Conservation (phyloP, 2,113 vertebrate genomes). For the Neofelis nebulosa region DNA sequence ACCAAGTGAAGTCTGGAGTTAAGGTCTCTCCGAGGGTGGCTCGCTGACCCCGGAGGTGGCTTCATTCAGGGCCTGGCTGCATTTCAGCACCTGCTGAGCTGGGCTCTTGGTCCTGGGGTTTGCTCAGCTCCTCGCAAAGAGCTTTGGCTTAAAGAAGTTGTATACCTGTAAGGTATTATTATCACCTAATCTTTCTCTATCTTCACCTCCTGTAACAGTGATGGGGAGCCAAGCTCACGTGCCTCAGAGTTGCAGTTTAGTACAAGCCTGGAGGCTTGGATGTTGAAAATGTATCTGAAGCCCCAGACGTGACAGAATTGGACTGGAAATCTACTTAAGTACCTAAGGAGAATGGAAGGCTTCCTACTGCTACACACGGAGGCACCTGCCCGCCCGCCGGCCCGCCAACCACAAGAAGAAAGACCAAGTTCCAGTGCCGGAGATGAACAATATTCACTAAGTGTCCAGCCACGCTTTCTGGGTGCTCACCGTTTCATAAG, state of each 20-base stretch:
- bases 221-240: background rate
- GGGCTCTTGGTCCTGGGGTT: background rate
- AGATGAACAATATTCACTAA: background rate
- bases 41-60: background rate
- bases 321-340: slow-evolving; percentile 43
- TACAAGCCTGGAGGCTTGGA: background rate
- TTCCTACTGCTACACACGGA: background rate
- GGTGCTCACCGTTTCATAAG: background rate
- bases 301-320: slow-evolving; percentile 3
- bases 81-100: background rate
- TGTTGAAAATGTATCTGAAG: slow-evolving; percentile 28
- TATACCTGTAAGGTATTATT: slow-evolving; percentile 41
- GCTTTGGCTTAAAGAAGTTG: slow-evolving; percentile 51
- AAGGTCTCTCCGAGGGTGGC: background rate
- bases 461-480: background rate
- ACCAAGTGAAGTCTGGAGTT: background rate
- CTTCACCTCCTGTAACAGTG: background rate
- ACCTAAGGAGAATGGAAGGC: background rate
- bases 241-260: background rate
- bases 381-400: background rate
- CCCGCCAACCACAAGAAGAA: background rate
- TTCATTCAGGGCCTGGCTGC: background rate
- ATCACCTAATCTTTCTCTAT: slow-evolving; percentile 60
- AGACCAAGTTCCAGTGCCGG: background rate
- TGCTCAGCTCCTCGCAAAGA: background rate